phyloP scores from a whole-genome alignment of 1,140 invertebrate species.

The Samia ricini region DNA sequence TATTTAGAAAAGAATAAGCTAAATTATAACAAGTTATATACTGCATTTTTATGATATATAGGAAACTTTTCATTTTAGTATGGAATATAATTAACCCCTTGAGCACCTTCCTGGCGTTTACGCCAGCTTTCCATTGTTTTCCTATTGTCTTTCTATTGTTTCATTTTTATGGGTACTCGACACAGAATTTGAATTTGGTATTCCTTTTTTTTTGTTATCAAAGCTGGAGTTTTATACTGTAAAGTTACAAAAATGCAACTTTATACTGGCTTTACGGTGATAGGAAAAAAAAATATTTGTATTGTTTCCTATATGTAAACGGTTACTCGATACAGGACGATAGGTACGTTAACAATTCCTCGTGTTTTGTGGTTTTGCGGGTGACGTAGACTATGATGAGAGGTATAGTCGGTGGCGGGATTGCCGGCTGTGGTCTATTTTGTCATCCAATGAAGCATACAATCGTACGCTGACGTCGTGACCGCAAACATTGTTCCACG shows the following conservation, averaged over 20 bases:
- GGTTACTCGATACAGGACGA: background rate
- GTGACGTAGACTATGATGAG: slow-evolving; percentile 9
- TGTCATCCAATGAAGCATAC: slow-evolving; percentile 48
- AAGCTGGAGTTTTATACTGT: background rate
- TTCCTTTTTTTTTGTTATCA: background rate
- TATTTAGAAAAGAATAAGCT: no score
- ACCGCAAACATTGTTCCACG: slow-evolving; percentile 52
- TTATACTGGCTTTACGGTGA: no score
- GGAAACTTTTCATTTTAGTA: no score
- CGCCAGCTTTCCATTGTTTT: no score
- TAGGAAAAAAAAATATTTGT: background rate
- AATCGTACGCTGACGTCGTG: slow-evolving; percentile 40
- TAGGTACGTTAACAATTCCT: slow-evolving; percentile 12
- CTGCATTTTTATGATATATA: no score
- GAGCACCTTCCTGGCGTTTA: no score
- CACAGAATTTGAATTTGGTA: background rate
- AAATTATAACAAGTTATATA: no score
- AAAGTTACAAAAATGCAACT: background rate
- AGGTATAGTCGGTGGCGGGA: slow-evolving; percentile 21
- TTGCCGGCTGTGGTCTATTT: slow-evolving; percentile 45
- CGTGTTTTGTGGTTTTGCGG: slow-evolving; percentile 33
- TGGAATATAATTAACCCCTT: no score
- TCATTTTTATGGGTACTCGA: background rate
- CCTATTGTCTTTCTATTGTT: no score
- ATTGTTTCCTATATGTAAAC: background rate